phyloP scores from a whole-genome alignment of 1,140 invertebrate species.

The Drosophila sp. region DNA sequence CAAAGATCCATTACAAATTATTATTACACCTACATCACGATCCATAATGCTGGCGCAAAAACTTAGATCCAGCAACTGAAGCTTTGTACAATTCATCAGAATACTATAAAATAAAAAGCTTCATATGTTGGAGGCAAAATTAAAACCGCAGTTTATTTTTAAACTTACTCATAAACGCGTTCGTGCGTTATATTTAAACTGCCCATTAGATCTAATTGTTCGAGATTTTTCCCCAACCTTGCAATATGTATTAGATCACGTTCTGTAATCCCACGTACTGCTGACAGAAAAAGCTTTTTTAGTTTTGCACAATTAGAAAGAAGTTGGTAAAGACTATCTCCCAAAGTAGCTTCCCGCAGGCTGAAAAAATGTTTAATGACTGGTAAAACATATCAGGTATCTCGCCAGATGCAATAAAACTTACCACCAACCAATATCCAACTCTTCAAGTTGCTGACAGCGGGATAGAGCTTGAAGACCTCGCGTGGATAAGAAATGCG shows the following conservation, averaged over 20 bases:
- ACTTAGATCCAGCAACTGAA: slow-evolving; percentile 92
- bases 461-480: slow-evolving; percentile 89
- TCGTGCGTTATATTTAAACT: slow-evolving; percentile 90
- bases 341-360: slow-evolving; percentile 85
- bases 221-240: slow-evolving; percentile 87
- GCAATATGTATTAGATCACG: slow-evolving; percentile 90
- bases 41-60: slow-evolving; percentile 93
- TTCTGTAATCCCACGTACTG: slow-evolving; percentile 91
- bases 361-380: slow-evolving; percentile 57
- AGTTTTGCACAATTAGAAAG: slow-evolving; percentile 87
- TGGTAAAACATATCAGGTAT: too few relatives aligned
- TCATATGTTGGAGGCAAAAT: background rate
- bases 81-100: slow-evolving; percentile 87
- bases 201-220: slow-evolving; percentile 93
- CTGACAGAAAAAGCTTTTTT: slow-evolving; percentile 91
- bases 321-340: slow-evolving; percentile 86
- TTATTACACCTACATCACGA: slow-evolving; percentile 86
- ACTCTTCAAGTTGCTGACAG: slow-evolving; percentile 90
- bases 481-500: slow-evolving; percentile 89
- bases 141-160: background rate
- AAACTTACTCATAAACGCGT: slow-evolving; percentile 87
- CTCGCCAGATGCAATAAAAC: slow-evolving; percentile 67
- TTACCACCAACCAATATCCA: slow-evolving; percentile 96
- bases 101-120: slow-evolving; percentile 85
- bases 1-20: background rate